Evolutionary conservation across 2,797 vertebrate genomes (phyloP).

Genomic region (Picus viridis): DNA sequence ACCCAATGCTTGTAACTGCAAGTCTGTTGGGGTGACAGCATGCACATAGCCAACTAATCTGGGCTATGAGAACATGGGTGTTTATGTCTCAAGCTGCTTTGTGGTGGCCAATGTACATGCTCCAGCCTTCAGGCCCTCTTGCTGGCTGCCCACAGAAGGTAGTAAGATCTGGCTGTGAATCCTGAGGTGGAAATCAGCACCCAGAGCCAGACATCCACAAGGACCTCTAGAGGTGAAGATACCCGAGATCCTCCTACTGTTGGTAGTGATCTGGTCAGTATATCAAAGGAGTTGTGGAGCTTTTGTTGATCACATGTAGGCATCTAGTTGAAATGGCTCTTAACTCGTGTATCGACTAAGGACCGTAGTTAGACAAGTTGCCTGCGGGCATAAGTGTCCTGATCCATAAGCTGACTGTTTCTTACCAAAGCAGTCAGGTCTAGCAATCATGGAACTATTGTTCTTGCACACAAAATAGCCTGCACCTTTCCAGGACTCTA

Average conservation of each 20-base stretch:
- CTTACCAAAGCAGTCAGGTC: not conserved
- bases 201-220: not conserved
- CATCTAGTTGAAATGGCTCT: not conserved
- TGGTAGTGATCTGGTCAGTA: not conserved
- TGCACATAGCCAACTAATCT: not conserved
- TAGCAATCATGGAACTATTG: not conserved
- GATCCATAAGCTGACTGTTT: not conserved
- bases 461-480: not conserved
- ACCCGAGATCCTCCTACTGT: no score
- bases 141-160: not conserved
- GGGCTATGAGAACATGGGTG: not conserved
- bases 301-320: not conserved
- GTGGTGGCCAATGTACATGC: fast-evolving
- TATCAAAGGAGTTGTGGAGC: not conserved
- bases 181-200: not conserved
- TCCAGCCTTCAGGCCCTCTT: not conserved
- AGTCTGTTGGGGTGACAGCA: not conserved
- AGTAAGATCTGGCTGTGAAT: not conserved
- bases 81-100: fast-evolving
- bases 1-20: not conserved
- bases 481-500: not conserved
- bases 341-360: fast-evolving
- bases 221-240: no score
- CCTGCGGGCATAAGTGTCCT: not conserved
- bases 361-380: not conserved